These are phyloP conservation scores for Zaprionus ghesquierei DNA, from an alignment of 1,140 invertebrate genomes.

Conservation along the genomic window DNA sequence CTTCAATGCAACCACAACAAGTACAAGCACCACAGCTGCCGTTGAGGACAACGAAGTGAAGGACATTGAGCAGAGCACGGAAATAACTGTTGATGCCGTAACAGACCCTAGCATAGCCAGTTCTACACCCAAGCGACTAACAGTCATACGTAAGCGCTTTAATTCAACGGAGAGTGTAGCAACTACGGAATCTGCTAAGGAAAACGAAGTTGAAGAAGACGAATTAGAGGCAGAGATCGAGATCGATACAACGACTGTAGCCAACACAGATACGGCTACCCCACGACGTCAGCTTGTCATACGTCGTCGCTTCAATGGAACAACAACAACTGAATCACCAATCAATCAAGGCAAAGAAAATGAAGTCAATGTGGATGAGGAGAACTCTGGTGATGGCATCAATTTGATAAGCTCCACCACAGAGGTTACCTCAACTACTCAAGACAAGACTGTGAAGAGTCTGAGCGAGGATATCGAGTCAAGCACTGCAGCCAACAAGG, in stretches of 20 bases:
- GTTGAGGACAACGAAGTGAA: background rate
- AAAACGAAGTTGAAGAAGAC: background rate
- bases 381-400: background rate
- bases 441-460: background rate
- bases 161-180: background rate
- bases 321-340: background rate
- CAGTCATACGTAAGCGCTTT: background rate
- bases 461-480: background rate
- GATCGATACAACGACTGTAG: background rate
- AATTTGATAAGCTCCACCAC: background rate
- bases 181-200: background rate
- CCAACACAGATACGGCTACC: background rate
- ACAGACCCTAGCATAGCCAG: background rate
- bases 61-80: background rate
- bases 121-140: background rate
- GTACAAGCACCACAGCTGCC: background rate
- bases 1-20: constrained; percentile 13
- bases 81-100: background rate
- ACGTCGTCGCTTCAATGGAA: constrained; percentile 4
- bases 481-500: background rate
- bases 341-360: background rate
- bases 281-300: background rate
- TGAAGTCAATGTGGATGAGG: background rate
- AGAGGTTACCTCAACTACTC: background rate
- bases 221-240: background rate